Evolutionary conservation across 2,113 vertebrate species (phyloP).

Genomic region (Eleginops maclovinus): DNA sequence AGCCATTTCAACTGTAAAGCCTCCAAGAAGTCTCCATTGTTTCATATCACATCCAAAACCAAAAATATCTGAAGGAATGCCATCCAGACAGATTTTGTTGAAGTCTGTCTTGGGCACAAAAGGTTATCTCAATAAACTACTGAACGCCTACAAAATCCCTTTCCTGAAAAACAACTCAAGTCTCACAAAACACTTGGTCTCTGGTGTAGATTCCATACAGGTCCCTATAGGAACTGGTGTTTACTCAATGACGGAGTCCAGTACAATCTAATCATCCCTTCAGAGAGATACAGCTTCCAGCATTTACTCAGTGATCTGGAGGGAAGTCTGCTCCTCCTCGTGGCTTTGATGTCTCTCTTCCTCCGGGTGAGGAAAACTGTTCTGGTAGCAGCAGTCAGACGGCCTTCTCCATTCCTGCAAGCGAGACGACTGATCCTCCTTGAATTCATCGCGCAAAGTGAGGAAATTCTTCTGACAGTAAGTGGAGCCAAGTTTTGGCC

Average conservation of each 20-base stretch:
- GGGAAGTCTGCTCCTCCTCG: conserved; percentile 30
- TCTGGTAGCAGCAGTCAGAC: conserved; percentile 53
- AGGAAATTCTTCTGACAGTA: conserved; percentile 71
- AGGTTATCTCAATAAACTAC: conserved; percentile 9
- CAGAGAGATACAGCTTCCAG: conserved; percentile 50
- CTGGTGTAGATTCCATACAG: conserved; percentile 33
- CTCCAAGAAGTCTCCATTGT: neutral
- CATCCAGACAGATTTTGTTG: too few species aligned
- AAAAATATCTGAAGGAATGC: neutral
- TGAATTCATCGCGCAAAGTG: conserved; percentile 52
- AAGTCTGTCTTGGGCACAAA: neutral
- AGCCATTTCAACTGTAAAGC: neutral
- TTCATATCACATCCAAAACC: neutral
- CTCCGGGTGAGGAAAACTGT: conserved; percentile 39
- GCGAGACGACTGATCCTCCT: conserved; percentile 32
- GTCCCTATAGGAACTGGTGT: conserved; percentile 50
- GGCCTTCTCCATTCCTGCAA: conserved; percentile 33
- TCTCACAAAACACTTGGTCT: conserved; percentile 16
- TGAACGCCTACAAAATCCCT: conserved; percentile 19
- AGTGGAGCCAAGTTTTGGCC: conserved; percentile 64
- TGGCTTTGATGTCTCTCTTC: conserved; percentile 54
- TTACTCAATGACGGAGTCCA: conserved; percentile 57
- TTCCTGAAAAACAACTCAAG: conserved; percentile 33
- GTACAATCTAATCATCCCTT: conserved; percentile 65
- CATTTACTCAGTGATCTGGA: conserved; percentile 40